These are phyloP conservation scores for Enteromius paludinosus DNA, from an alignment of 2,797 vertebrate species.

Conservation along the genomic window DNA sequence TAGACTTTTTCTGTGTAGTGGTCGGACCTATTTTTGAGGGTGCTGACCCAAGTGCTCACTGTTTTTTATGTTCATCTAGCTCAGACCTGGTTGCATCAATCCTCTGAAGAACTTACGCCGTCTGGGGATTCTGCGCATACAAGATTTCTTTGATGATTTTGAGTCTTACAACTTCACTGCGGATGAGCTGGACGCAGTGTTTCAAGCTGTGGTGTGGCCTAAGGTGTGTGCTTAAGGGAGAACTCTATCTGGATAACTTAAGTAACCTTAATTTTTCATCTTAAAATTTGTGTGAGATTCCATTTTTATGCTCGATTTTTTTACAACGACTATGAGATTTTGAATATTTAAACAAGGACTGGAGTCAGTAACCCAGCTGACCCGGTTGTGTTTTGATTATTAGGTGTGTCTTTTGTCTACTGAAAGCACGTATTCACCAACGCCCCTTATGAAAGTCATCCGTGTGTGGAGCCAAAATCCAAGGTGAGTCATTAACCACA, in stretches of 20 bases:
- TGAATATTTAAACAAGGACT: not conserved
- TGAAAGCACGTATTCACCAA: constrained; percentile 93
- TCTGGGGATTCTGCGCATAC: constrained; percentile 87
- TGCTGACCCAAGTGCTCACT: not conserved
- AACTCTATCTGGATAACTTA: not conserved
- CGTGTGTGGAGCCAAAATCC: constrained; percentile 90
- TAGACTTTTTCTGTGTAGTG: not conserved
- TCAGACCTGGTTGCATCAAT: constrained; percentile 87
- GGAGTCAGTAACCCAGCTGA: not conserved
- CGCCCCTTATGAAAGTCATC: constrained; percentile 90
- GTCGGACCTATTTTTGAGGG: not conserved
- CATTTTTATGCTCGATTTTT: not conserved
- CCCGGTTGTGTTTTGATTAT: not conserved
- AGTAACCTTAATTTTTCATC: not conserved
- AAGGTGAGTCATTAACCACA: constrained; percentile 76
- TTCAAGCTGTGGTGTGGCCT: constrained; percentile 90
- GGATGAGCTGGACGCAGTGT: constrained; percentile 91
- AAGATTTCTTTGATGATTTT: constrained; percentile 88
- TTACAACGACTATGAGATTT: not conserved
- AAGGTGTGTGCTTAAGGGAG: constrained; percentile 78
- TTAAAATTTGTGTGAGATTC: not conserved
- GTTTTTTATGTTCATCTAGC: constrained; percentile 68
- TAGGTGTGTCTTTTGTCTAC: constrained; percentile 89
- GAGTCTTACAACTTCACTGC: constrained; percentile 86
- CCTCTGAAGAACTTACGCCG: constrained; percentile 93